A percentile compares a stretch with the other conserved stretches of the same genome.
These are phyloP conservation scores for Hypanus sabinus DNA, from an alignment of 2,113 vertebrate genomes.

Conservation along the genomic window DNA sequence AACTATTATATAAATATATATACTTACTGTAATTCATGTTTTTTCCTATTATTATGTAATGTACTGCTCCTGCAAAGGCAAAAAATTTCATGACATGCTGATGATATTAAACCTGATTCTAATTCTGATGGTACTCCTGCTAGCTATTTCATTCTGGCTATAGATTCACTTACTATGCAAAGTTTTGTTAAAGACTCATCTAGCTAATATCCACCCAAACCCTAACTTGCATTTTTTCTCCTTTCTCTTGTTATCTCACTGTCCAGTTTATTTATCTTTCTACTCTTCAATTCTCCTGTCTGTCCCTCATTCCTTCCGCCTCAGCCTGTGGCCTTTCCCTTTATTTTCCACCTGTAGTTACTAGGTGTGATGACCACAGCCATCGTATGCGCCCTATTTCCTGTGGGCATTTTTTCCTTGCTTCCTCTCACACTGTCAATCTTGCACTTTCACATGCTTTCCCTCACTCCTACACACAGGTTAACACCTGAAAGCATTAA, in stretches of 20 bases:
- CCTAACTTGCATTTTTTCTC: not conserved
- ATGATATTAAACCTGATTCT: too few species aligned
- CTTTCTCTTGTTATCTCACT: conserved; percentile 41
- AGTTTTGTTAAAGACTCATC: not conserved
- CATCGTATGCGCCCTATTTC: conserved; percentile 45
- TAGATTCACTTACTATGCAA: not conserved
- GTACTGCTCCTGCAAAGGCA: too few species aligned
- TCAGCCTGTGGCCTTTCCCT: conserved; percentile 40
- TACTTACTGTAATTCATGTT: too few species aligned
- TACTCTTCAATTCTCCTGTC: not conserved
- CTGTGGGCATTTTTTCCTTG: conserved; percentile 32
- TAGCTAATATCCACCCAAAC: not conserved
- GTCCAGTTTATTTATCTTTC: conserved; percentile 44
- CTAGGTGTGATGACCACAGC: conserved; percentile 43
- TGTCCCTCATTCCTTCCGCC: conserved; percentile 26
- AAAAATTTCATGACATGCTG: too few species aligned
- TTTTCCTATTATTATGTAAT: not conserved
- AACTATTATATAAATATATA: too few species aligned
- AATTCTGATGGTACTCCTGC: not conserved
- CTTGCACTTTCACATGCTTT: not conserved
- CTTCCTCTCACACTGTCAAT: not conserved
- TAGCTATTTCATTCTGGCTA: not conserved
- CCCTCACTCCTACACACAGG: not conserved
- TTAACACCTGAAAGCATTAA: conserved; percentile 33
- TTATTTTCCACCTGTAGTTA: conserved; percentile 1